These are phyloP conservation scores for Astropecten irregularis DNA, from an alignment of 53 echinoderm and acorn worm species.

Conservation along the genomic window DNA sequence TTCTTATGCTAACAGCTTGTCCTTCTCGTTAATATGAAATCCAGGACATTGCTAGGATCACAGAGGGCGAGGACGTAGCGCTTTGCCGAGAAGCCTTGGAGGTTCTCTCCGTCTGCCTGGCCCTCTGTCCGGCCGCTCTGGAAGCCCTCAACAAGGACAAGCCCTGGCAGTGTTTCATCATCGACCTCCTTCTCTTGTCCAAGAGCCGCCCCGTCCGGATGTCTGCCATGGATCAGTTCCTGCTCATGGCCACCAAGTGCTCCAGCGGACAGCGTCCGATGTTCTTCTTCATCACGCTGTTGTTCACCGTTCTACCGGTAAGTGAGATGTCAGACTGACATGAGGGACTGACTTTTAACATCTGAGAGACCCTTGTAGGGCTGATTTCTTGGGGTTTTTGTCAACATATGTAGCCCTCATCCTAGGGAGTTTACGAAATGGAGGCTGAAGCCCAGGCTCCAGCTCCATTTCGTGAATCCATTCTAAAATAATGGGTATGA, in stretches of 20 bases:
- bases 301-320: slow-evolving; percentile 95
- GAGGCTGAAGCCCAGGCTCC: no score
- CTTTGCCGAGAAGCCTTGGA: slow-evolving; percentile 92
- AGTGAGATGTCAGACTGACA: no score
- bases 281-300: slow-evolving; percentile 90
- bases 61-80: slow-evolving; percentile 82
- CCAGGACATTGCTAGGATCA: slow-evolving; percentile 73
- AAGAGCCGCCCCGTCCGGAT: slow-evolving; percentile 89
- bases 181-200: slow-evolving; percentile 87
- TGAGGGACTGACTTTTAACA: no score
- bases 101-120: slow-evolving; percentile 87
- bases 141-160: slow-evolving; percentile 99
- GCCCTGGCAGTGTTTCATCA: slow-evolving; percentile 94
- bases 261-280: slow-evolving; percentile 80
- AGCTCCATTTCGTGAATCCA: no score
- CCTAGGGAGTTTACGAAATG: no score
- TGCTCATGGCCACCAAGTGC: slow-evolving; percentile 97
- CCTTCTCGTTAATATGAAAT: no score
- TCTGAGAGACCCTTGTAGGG: no score
- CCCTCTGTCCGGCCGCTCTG: slow-evolving; percentile 91
- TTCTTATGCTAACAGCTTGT: no score
- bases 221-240: slow-evolving; percentile 90
- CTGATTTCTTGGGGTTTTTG: no score
- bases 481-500: no score
- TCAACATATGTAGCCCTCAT: no score